A percentile compares a stretch with the other conserved stretches of the same genome.
Conservation (phyloP, 2,113 vertebrate genomes). For the Perccottus glenii region DNA sequence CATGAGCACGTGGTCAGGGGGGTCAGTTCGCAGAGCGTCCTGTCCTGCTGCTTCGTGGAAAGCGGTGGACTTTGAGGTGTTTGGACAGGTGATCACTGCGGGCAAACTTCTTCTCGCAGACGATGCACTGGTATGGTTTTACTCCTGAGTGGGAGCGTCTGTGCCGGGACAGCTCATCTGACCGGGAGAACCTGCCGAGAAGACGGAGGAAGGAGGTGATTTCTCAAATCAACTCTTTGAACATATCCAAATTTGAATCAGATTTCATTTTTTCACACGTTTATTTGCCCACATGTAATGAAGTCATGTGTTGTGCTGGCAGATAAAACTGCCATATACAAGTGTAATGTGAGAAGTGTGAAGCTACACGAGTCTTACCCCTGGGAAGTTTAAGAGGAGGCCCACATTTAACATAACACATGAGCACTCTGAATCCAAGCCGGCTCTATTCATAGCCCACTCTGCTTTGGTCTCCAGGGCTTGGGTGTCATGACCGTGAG, state of each 20-base stretch:
- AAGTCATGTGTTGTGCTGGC: constrained; percentile 2
- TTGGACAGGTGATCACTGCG: constrained; percentile 99
- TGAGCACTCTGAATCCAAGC: constrained; percentile 39
- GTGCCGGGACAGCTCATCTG: constrained; percentile 95
- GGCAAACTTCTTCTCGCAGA: constrained; percentile 98
- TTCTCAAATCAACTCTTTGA: not conserved
- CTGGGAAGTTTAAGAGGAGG: constrained; percentile 35
- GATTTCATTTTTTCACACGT: not conserved
- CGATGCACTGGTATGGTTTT: constrained; percentile 95
- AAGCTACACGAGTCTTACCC: constrained; percentile 18
- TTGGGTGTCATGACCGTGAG: constrained; percentile 21
- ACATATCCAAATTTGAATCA: not conserved
- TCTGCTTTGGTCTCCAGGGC: constrained; percentile 40
- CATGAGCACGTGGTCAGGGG: constrained; percentile 47
- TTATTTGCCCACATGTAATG: not conserved
- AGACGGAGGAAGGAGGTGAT: not conserved
- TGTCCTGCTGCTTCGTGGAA: constrained; percentile 93
- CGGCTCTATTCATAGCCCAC: constrained; percentile 59
- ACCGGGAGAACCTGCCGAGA: constrained; percentile 90
- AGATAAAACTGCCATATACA: constrained; percentile 28
- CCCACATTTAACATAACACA: constrained; percentile 66
- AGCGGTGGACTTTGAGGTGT: constrained; percentile 98
- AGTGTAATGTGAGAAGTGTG: constrained; percentile 47
- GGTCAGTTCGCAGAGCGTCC: constrained; percentile 88
- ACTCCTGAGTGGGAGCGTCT: constrained; percentile 96